Base-by-base conservation (phyloP, 23 tunicate genomes). In the Oikopleura dioica region DNA sequence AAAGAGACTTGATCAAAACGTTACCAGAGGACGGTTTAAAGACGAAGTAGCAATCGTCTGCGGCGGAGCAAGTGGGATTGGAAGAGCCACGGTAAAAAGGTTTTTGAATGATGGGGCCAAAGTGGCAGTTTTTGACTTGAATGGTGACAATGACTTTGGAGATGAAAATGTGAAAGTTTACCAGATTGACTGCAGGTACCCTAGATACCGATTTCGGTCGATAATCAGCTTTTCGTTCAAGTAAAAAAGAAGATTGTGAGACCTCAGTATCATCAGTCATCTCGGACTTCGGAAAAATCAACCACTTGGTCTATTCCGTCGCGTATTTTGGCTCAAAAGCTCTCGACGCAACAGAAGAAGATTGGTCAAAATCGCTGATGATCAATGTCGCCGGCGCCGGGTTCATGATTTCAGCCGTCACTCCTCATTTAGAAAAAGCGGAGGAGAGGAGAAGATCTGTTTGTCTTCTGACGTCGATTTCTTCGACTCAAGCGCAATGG, bases 401-500 rank as follows among this genome's bases (percentile, higher is more conserved):
- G 9, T 44, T 9, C 21, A 44, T 44, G 55, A 44, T 44, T 44
- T 44, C 55, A 21, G 55, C 55, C 21, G 55, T 44, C 21, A 21
- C 21, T 9, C 55, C 55, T 21, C 9, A 44, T 9, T 9, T 44
- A 21, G 21, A 44, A 21, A 21, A 44, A 9, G 55, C 55, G 16
- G 55, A 44, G 21, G 26, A 35, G 32, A 36, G 63, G 31, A 76
- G 83, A 37, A 36, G 75, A 26, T 36, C 89, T 1, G 75, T 87
- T 0, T 87, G 84, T 1, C 81, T 68, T 37, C 1, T 87, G 37
- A 38, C 85, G 0, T 83, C 88, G 50, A 78, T 76, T 0, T 75
- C 95, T 1, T 83, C 50, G 1, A 1, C 1, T 1, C 36, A 83
- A 51, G 85, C 95, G 21, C 89, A 84, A 33, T 87, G 80, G 35